Conservation (phyloP, 2,113 vertebrate species). For the Phoxinus phoxinus region DNA sequence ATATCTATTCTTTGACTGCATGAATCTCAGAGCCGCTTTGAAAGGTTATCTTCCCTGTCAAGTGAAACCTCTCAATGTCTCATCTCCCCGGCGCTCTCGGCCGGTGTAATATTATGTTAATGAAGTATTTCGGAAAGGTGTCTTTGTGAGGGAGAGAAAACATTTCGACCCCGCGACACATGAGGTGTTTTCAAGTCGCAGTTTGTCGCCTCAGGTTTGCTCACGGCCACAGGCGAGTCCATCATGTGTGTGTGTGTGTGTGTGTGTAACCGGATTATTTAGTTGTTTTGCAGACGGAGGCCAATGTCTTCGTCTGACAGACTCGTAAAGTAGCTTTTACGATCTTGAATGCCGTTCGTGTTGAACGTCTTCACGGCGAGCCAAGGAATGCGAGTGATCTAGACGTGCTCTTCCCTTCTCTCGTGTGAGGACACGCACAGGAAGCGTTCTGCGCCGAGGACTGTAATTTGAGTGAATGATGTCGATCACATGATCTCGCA, state of each 20-base stretch:
- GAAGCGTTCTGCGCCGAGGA: slow-evolving; percentile 76
- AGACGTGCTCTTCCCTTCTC: slow-evolving; percentile 72
- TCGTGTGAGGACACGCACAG: slow-evolving; percentile 80
- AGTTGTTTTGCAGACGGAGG: slow-evolving; percentile 62
- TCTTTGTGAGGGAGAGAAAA: neutral
- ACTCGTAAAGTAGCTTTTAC: slow-evolving; percentile 80
- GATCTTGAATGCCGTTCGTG: slow-evolving; percentile 78
- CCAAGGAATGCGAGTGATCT: slow-evolving; percentile 77
- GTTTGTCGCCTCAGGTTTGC: neutral
- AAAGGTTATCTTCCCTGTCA: slow-evolving; percentile 52
- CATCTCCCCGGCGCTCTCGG: slow-evolving; percentile 45
- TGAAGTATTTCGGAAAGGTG: slow-evolving; percentile 44
- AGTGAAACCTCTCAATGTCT: slow-evolving; percentile 51
- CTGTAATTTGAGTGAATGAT: slow-evolving; percentile 82
- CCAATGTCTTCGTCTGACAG: slow-evolving; percentile 74
- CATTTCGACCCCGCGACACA: neutral
- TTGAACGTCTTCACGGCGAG: slow-evolving; percentile 75
- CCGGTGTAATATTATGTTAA: slow-evolving; percentile 55
- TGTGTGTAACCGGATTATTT: slow-evolving; percentile 70
- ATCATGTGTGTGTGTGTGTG: slow-evolving; percentile 58
- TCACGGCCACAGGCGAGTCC: slow-evolving; percentile 23
- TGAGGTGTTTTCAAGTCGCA: neutral
- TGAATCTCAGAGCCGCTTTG: slow-evolving; percentile 58
- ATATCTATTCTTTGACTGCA: slow-evolving; percentile 61
- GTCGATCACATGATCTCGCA: slow-evolving; percentile 77